Conservation (phyloP, 2,113 vertebrate species). For the Hemichromis elongatus region DNA sequence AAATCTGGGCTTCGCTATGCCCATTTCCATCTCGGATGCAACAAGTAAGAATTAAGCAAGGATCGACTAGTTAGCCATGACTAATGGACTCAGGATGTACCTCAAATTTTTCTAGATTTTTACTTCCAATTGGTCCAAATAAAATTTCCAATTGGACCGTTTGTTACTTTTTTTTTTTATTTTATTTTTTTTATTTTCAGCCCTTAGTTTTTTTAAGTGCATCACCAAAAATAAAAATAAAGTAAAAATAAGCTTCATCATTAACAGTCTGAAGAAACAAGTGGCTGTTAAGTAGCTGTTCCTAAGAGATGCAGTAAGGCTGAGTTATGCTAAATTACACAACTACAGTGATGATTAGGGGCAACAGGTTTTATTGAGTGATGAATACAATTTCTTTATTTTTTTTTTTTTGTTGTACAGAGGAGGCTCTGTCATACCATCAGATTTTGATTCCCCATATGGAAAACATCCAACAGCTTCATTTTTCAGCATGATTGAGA, state of each 20-base stretch:
- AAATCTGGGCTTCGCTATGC: neutral
- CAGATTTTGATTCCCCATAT: neutral
- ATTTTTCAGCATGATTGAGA: neutral
- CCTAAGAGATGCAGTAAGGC: neutral
- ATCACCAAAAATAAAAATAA: no score
- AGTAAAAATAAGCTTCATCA: no score
- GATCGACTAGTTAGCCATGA: neutral
- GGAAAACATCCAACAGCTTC: neutral
- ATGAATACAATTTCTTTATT: neutral
- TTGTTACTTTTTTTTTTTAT: no score
- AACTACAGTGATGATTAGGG: neutral
- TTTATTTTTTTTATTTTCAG: no score
- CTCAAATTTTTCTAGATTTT: neutral
- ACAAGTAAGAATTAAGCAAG: neutral
- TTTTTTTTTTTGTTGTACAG: neutral
- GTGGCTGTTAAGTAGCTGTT: neutral
- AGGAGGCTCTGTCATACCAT: neutral
- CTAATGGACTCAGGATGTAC: neutral
- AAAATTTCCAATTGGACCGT: no score
- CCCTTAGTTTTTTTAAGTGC: no score
- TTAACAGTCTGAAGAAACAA: no score
- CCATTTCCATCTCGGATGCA: neutral
- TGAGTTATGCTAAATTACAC: neutral
- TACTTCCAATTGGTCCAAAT: neutral
- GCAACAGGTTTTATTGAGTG: neutral